A percentile compares a stretch with the other conserved stretches of the same genome.
Conservation (phyloP, 2,113 vertebrate genomes). For the Solenodon paradoxus region DNA sequence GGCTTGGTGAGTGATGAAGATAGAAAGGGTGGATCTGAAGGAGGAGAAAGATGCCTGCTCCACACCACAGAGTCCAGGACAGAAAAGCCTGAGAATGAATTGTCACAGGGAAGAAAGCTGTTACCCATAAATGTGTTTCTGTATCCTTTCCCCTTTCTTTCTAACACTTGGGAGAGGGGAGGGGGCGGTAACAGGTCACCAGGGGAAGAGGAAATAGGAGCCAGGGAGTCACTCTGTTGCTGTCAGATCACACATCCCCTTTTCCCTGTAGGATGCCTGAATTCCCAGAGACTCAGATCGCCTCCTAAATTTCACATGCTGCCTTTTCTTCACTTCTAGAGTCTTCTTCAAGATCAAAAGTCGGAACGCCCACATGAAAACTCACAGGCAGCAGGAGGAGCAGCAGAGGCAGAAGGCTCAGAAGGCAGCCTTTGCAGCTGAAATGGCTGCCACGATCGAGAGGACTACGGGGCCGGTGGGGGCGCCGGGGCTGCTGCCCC, state of each 20-base stretch:
- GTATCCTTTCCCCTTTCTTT: not conserved
- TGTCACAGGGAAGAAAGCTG: not conserved
- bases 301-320: not conserved
- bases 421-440: slow-evolving; percentile 85
- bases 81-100: too few relatives aligned
- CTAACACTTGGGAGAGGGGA: not conserved
- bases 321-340: slow-evolving; percentile 73
- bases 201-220: not conserved
- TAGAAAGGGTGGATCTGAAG: not conserved
- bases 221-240: not conserved
- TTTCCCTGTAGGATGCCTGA: not conserved
- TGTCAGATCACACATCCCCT: rapidly evolving
- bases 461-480: slow-evolving; percentile 82
- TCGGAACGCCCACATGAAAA: slow-evolving; percentile 94
- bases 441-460: slow-evolving; percentile 85
- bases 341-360: slow-evolving; percentile 94
- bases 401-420: slow-evolving; percentile 87
- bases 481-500: slow-evolving; percentile 79
- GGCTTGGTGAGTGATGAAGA: too few relatives aligned
- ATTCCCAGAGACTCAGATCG: not conserved
- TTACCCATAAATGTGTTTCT: not conserved
- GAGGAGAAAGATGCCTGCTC: not conserved
- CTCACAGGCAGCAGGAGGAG: slow-evolving; percentile 91
- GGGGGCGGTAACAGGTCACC: not conserved
- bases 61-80: not conserved